Evolutionary conservation across 2,888 invertebrate species (phyloP).

Genomic region (Ophioninae sp.): DNA sequence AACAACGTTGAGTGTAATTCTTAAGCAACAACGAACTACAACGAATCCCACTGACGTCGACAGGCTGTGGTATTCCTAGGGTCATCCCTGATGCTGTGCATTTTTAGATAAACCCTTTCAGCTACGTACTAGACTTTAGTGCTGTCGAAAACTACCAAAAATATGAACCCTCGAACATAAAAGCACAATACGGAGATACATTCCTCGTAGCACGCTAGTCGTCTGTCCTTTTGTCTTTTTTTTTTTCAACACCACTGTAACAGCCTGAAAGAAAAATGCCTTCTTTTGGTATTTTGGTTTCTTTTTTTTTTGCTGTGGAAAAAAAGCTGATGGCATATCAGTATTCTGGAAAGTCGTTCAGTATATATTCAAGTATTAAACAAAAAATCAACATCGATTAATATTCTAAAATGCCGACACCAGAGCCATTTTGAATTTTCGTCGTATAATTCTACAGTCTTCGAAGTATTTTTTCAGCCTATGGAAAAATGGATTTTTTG

Average conservation of each 20-base stretch:
- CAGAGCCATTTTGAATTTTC: too few relatives aligned
- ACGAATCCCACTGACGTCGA: conserved; percentile 27
- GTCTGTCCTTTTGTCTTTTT: conserved; percentile 52
- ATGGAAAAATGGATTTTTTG: too few relatives aligned
- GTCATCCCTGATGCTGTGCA: conserved; percentile 50
- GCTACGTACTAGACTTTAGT: conserved; percentile 39
- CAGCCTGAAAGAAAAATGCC: too few relatives aligned
- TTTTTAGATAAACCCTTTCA: conserved; percentile 36
- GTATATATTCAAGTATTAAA: too few relatives aligned
- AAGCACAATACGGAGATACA: background rate
- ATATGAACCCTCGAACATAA: background rate
- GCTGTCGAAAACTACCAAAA: conserved; percentile 19
- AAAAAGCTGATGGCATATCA: too few relatives aligned
- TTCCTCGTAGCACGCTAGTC: conserved; percentile 21
- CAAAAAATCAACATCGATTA: too few relatives aligned
- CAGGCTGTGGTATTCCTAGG: conserved; percentile 45
- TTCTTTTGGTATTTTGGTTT: too few relatives aligned
- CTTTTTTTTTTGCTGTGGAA: too few relatives aligned
- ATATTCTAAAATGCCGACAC: too few relatives aligned
- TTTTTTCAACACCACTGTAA: conserved; percentile 1
- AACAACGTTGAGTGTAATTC: conserved; percentile 8
- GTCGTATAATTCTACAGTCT: too few relatives aligned
- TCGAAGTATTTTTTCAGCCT: too few relatives aligned
- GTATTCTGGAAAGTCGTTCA: too few relatives aligned
- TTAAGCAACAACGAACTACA: conserved; percentile 47